phyloP scores from a whole-genome alignment of 2,888 invertebrate genomes.

The Tetramorium bicarinatum region DNA sequence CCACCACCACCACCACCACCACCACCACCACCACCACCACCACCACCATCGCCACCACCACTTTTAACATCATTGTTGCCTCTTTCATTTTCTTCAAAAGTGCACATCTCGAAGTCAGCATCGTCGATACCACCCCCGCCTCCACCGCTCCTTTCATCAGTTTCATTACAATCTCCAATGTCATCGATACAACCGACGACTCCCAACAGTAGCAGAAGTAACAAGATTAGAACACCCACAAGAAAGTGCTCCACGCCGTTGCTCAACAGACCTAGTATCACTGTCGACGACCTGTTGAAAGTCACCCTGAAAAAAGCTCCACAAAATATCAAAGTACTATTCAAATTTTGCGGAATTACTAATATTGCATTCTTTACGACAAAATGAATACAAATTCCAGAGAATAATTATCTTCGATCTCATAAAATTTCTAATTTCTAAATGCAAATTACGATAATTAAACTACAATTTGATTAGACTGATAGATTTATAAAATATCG shows the following conservation, averaged over 20 bases:
- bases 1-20: too few species aligned
- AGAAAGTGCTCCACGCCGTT: slow-evolving; percentile 79
- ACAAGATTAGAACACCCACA: slow-evolving; percentile 70
- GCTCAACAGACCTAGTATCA: slow-evolving; percentile 81
- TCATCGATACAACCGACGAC: slow-evolving; percentile 59
- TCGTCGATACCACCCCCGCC: slow-evolving; percentile 65
- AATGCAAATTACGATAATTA: not conserved
- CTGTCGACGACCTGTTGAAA: slow-evolving; percentile 84
- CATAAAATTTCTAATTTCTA: not conserved
- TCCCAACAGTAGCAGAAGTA: slow-evolving; percentile 72
- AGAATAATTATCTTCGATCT: not conserved
- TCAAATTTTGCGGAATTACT: not conserved
- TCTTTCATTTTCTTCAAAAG: slow-evolving; percentile 27
- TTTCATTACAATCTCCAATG: slow-evolving; percentile 43
- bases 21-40: slow-evolving; percentile 62
- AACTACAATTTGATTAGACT: not conserved
- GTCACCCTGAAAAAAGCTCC: slow-evolving; percentile 84
- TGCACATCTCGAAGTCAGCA: slow-evolving; percentile 67
- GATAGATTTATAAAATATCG: not conserved
- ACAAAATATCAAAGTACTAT: slow-evolving; percentile 76
- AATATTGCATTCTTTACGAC: not conserved
- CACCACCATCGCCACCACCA: not conserved
- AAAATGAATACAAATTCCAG: not conserved
- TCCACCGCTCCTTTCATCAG: slow-evolving; percentile 62
- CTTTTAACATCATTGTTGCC: not conserved